Base-by-base conservation (phyloP, 2,797 vertebrate genomes). In the Schizothorax lantsangensis region DNA sequence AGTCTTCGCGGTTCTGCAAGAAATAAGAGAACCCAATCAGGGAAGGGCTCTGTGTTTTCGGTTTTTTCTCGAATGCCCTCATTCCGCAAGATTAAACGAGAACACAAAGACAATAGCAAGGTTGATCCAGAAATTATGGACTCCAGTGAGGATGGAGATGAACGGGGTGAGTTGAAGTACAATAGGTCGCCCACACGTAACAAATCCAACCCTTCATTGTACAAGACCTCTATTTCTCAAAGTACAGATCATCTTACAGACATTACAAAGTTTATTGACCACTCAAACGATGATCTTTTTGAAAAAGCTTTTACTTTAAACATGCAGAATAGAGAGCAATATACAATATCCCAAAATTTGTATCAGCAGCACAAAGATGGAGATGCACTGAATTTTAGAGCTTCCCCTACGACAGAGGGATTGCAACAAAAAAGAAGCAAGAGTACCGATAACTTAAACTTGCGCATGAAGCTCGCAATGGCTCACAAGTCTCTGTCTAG, bases 401-500 rank as follows among this genome's bases (percentile, higher is more conserved):
- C 90, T 79, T 87, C 87, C 0, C 85, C 89, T 33, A 79, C 87
- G 1, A 92, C 94, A 81, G 94, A 89, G 15, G 85, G 71, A 21
- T 49, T 89, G 8, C 91, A 91, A 17, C 82, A 91, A 62, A 95
- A 93, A 91, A 93, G 91, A 83, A 93, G 90, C 84, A 96, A 94
- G 91, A 94, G 7, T 54, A 84, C 90, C 0, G 96, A 97, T 49
- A 93, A 93, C 66, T 95, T 94, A 87, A 94, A 93, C 64, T 91
- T 97, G 68, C 93, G 90, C 64, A 93, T 94, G 57, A 95, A 93
- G 59, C 68, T 96, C 30, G 94, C 94, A 62, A 92, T 94, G 88
- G 96, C 96, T 47, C 96, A 96, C 43, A 96, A 94, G 90, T 96
- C 96, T 10, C 91, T 97, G 14, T 95, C 95, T 5, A 95, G 92